Evolutionary conservation across 2,888 invertebrate genomes (phyloP).

Genomic region (Pammene fasciana): DNA sequence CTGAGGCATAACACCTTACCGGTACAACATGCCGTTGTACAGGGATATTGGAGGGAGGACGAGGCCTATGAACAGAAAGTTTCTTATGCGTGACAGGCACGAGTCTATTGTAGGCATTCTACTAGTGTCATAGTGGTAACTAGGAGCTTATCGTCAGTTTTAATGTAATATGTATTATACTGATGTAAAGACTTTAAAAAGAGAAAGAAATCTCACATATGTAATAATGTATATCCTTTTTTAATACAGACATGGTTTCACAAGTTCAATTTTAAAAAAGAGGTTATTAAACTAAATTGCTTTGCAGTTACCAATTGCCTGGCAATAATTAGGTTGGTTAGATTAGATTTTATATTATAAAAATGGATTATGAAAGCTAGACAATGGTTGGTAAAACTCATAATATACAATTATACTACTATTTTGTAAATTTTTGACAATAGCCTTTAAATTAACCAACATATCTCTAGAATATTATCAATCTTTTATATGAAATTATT

Average conservation of each 20-base stretch:
- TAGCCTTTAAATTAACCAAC: too few relatives aligned
- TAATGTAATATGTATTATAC: too few relatives aligned
- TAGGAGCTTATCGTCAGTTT: not conserved
- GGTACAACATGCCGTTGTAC: slow-evolving; percentile 78
- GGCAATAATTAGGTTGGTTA: not conserved
- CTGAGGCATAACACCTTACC: slow-evolving; percentile 87
- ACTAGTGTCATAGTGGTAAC: not conserved
- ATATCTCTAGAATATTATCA: too few relatives aligned
- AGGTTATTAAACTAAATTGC: not conserved
- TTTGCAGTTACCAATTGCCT: not conserved
- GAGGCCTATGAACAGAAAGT: slow-evolving; percentile 86
- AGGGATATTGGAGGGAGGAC: slow-evolving; percentile 86
- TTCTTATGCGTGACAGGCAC: slow-evolving; percentile 75
- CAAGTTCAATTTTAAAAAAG: not conserved
- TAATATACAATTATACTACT: not conserved
- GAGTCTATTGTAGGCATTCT: not conserved
- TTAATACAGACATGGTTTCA: not conserved
- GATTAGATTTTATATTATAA: not conserved
- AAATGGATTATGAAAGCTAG: not conserved
- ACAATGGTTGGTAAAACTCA: not conserved
- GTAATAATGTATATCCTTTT: too few relatives aligned
- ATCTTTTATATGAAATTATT: too few relatives aligned
- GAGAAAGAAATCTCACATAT: too few relatives aligned
- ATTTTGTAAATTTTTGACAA: not conserved
- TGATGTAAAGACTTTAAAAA: too few relatives aligned